phyloP scores from a whole-genome alignment of 2,888 invertebrate species.

The Agrotis clavis region DNA sequence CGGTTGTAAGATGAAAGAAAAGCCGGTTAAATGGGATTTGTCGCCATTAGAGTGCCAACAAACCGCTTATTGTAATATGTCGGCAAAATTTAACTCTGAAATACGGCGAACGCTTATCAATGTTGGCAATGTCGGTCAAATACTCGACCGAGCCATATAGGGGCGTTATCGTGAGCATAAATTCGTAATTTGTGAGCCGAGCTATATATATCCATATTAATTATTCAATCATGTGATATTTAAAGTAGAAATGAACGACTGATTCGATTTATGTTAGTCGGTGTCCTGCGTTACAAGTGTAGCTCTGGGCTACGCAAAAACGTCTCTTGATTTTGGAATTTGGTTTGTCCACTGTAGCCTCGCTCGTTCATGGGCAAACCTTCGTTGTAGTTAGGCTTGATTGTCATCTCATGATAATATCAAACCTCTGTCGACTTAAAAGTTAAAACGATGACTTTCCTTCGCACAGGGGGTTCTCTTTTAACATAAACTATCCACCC shows the following conservation, averaged over 20 bases:
- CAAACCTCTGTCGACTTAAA: slow-evolving; percentile 16
- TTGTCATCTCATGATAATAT: slow-evolving; percentile 42
- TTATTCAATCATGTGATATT: slow-evolving; percentile 47
- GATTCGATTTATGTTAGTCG: neutral
- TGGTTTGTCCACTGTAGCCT: neutral
- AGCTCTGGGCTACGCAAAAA: neutral
- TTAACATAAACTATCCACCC: slow-evolving; percentile 52
- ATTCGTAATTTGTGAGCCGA: slow-evolving; percentile 52
- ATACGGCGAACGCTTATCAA: slow-evolving; percentile 72
- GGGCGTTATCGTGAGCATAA: slow-evolving; percentile 80
- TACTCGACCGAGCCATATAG: slow-evolving; percentile 72
- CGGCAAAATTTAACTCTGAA: slow-evolving; percentile 63
- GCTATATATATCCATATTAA: slow-evolving; percentile 42
- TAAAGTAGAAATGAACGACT: slow-evolving; percentile 11
- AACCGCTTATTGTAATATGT: slow-evolving; percentile 51
- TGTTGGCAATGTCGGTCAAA: slow-evolving; percentile 75
- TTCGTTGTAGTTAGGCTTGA: slow-evolving; percentile 11
- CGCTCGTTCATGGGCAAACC: slow-evolving; percentile 8
- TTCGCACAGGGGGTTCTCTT: slow-evolving; percentile 35
- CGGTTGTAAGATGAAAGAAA: slow-evolving; percentile 50
- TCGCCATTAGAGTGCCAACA: slow-evolving; percentile 46
- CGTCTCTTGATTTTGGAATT: slow-evolving; percentile 6
- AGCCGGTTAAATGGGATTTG: slow-evolving; percentile 41
- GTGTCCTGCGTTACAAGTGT: neutral
- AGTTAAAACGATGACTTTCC: slow-evolving; percentile 30